A percentile compares a stretch with the other conserved stretches of the same genome.
Conservation (phyloP, 2,113 vertebrate species). For the Tragelaphus imberbis region DNA sequence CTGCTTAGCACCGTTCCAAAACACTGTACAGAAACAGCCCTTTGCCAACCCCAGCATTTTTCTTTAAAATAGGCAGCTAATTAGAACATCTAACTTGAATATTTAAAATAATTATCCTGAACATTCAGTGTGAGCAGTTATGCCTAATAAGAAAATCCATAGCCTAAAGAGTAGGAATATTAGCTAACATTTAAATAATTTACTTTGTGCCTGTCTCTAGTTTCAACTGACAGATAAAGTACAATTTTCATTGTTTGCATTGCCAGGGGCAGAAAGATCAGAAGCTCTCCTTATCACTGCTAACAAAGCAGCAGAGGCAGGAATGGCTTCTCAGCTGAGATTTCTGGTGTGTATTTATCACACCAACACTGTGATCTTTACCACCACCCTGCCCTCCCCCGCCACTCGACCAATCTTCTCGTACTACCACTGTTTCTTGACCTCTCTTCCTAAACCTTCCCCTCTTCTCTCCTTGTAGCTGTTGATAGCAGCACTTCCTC, state of each 20-base stretch:
- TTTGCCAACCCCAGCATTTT: neutral
- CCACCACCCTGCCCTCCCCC: neutral
- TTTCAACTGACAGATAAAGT: neutral
- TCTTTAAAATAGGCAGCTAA: conserved; percentile 8
- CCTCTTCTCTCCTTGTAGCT: neutral
- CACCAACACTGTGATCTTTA: neutral
- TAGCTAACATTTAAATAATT: neutral
- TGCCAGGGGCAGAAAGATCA: neutral
- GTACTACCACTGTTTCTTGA: neutral
- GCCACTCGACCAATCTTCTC: neutral
- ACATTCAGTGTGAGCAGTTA: neutral
- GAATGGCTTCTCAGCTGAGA: neutral
- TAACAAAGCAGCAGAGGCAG: neutral
- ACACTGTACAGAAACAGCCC: neutral
- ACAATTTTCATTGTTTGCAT: neutral
- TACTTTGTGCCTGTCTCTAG: neutral
- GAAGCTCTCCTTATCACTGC: neutral
- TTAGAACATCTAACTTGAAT: neutral
- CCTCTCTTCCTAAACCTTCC: neutral
- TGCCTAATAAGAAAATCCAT: conserved; percentile 9
- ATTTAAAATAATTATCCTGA: conserved; percentile 4
- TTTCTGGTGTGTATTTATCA: neutral
- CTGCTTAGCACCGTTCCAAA: neutral
- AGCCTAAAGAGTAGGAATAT: neutral
- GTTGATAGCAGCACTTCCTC: neutral